A percentile compares a stretch with the other conserved stretches of the same genome.
These are phyloP conservation scores for Bombylius major DNA, from an alignment of 2,888 invertebrate genomes.

Conservation along the genomic window DNA sequence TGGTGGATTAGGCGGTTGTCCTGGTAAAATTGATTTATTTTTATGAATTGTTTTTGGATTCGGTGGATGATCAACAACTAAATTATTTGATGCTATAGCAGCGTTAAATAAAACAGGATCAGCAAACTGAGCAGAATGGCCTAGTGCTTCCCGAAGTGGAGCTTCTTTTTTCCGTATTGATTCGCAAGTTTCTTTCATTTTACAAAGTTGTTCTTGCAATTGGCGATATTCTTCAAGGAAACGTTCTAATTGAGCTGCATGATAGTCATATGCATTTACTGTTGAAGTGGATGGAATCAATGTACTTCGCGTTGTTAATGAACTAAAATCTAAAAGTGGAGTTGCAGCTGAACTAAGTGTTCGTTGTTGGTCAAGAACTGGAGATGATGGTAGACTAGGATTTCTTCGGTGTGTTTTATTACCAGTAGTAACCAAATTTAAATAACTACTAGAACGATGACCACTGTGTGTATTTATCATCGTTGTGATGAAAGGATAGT, in stretches of 20 bases:
- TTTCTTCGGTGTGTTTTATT: conserved; percentile 33
- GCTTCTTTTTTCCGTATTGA: conserved; percentile 43
- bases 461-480: conserved; percentile 29
- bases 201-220: conserved; percentile 62
- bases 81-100: conserved; percentile 22
- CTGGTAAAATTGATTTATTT: conserved; percentile 39
- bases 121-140: conserved; percentile 31
- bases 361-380: conserved; percentile 38
- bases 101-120: conserved; percentile 38
- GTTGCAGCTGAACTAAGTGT: conserved; percentile 39
- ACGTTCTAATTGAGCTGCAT: conserved; percentile 64
- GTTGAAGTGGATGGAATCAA: conserved; percentile 38
- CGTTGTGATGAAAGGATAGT: conserved; percentile 23
- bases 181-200: conserved; percentile 69
- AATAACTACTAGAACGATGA: conserved; percentile 54
- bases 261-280: conserved; percentile 56
- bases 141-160: conserved; percentile 24
- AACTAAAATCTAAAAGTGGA: conserved; percentile 47
- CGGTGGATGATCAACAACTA: conserved; percentile 22
- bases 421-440: conserved; percentile 46
- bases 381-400: conserved; percentile 54
- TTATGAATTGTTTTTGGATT: conserved; percentile 42
- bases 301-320: conserved; percentile 36
- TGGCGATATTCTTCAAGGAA: conserved; percentile 69
- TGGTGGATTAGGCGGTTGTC: conserved; percentile 35